Conservation (phyloP, 2,888 invertebrate genomes). For the Hydroisotoma schaefferi region DNA sequence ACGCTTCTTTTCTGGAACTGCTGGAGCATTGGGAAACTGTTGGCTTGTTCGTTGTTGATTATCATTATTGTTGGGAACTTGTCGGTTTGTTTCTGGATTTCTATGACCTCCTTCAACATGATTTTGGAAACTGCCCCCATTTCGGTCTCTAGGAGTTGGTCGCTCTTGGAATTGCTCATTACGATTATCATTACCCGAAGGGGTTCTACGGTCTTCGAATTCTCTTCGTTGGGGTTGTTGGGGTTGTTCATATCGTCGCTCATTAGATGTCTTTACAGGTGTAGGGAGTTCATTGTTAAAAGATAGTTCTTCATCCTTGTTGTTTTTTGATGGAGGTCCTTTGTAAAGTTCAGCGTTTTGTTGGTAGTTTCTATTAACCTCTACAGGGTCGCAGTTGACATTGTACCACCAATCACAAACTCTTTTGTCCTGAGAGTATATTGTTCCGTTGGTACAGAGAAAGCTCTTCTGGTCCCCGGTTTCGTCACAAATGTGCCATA, state of each 20-base stretch:
- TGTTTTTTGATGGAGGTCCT: conserved; percentile 26
- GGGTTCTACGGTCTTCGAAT: conserved; percentile 12
- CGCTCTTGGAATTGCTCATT: conserved; percentile 7
- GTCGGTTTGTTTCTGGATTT: background rate
- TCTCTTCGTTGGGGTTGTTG: conserved; percentile 2
- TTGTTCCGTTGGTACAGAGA: conserved; percentile 48
- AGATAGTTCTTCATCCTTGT: conserved; percentile 18
- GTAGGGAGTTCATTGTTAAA: conserved; percentile 4
- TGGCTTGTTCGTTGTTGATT: background rate
- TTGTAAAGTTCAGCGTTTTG: conserved; percentile 45
- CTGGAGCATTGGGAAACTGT: background rate
- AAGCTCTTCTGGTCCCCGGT: conserved; percentile 44
- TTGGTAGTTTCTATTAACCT: conserved; percentile 39
- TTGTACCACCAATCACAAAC: conserved; percentile 48
- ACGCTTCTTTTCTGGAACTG: conserved; percentile 12
- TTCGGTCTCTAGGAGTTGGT: background rate
- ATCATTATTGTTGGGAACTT: background rate
- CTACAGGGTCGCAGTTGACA: conserved; percentile 40
- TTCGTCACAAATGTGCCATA: conserved; percentile 48
- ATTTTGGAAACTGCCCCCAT: background rate
- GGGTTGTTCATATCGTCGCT: background rate
- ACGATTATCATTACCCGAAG: conserved; percentile 10
- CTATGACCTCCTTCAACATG: background rate
- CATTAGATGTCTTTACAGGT: background rate
- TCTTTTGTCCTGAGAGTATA: conserved; percentile 44